Evolutionary conservation across 2,888 invertebrate species (phyloP).

Genomic region (Conistra vaccinii): DNA sequence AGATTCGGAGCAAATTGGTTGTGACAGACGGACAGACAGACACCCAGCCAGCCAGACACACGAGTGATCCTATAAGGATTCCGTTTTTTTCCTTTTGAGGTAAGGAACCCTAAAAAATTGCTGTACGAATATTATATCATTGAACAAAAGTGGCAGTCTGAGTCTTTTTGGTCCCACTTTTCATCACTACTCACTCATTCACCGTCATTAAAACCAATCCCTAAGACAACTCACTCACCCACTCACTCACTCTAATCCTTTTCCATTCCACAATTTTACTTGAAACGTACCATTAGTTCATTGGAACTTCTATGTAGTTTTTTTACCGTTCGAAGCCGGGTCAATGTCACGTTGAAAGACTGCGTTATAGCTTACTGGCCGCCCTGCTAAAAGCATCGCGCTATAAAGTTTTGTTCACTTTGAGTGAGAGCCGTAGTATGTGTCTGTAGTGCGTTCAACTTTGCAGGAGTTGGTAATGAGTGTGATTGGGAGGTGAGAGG

Average conservation of each 20-base stretch:
- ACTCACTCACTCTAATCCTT: neutral
- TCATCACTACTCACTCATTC: neutral
- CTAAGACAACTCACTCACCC: neutral
- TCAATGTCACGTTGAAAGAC: slow-evolving; percentile 71
- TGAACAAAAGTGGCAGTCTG: neutral
- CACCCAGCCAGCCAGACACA: too few relatives aligned
- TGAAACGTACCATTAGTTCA: neutral
- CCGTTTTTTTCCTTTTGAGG: too few relatives aligned
- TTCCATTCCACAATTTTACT: neutral
- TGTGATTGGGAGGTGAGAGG: slow-evolving; percentile 1
- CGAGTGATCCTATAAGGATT: too few relatives aligned
- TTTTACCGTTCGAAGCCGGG: slow-evolving; percentile 44
- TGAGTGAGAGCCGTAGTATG: slow-evolving; percentile 45
- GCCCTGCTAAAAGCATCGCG: slow-evolving; percentile 72
- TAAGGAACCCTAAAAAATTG: too few relatives aligned
- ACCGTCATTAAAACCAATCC: neutral
- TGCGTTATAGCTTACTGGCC: slow-evolving; percentile 63
- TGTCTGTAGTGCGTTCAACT: slow-evolving; percentile 54
- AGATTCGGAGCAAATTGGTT: too few relatives aligned
- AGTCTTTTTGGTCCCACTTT: neutral
- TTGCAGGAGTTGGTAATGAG: slow-evolving; percentile 29
- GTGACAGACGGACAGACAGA: too few relatives aligned
- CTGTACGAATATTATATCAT: neutral
- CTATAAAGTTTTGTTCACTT: slow-evolving; percentile 74
- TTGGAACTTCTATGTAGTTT: slow-evolving; percentile 3